Evolutionary conservation across 1,140 invertebrate genomes (phyloP).

Genomic region (Dendrolimus kikuchii): DNA sequence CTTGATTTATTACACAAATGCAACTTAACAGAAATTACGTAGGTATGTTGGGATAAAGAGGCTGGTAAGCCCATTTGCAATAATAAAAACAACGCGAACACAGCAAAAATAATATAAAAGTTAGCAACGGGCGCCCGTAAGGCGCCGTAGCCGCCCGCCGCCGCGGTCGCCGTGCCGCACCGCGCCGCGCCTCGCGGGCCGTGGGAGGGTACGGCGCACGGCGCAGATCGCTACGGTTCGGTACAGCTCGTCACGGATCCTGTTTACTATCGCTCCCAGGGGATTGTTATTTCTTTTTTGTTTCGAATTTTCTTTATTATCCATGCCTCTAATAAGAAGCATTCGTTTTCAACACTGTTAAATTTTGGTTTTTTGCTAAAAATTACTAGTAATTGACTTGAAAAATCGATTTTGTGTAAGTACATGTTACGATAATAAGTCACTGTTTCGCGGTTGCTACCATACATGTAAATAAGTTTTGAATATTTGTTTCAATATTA

Average conservation of each 20-base stretch:
- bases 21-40: conserved; percentile 11
- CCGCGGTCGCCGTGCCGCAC: not conserved
- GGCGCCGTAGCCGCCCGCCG: conserved; percentile 19
- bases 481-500: no score
- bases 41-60: conserved; percentile 17
- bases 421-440: no score
- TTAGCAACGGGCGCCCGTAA: conserved; percentile 39
- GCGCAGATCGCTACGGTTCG: conserved; percentile 16
- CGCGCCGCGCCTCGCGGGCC: not conserved
- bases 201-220: conserved; percentile 18
- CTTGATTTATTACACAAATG: not conserved
- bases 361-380: not conserved
- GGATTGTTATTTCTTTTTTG: conserved; percentile 38
- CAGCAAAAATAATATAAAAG: conserved; percentile 55
- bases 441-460: no score
- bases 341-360: conserved; percentile 1
- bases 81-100: conserved; percentile 42
- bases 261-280: conserved; percentile 45
- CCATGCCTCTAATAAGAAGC: conserved; percentile 29
- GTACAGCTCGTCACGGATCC: conserved; percentile 26
- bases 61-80: conserved; percentile 30
- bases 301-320: conserved; percentile 29
- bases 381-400: no score
- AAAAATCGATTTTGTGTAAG: no score
- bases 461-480: no score